Evolutionary conservation across 2,113 vertebrate genomes (phyloP), one percentile per base, ranked within the genome.

Genomic region (Talpa occidentalis): DNA sequence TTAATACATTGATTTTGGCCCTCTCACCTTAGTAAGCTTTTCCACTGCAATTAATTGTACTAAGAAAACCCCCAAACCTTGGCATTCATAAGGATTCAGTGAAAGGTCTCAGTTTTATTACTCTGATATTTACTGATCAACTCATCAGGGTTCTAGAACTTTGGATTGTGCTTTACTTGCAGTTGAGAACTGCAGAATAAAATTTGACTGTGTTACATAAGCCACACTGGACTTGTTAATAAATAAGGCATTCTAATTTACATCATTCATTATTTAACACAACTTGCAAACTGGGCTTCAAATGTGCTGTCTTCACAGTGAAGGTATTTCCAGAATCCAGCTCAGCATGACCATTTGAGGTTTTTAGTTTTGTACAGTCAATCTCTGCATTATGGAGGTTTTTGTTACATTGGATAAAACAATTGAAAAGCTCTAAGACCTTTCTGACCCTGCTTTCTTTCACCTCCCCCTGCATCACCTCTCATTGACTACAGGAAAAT

Each of bases 251-350:
- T 84, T 97, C 95, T 98, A 97, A 98, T 98, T 98, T 98, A 97
- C 93, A 95, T 93, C 96, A 91, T 98, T 96, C 98, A 98, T 98
- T 98, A 98, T 98, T 98, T 97, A 98, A 92, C 67, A 93, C 93
- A 95, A 74, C 92, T 97, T 96, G 84, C 96, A 96, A 97, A 95
- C 91, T 93, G 69, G 35, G 88, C 83, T 92, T 98, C 94, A 95
- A 96, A 1, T 66, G 79, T 14, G 56, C 42, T 47, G 7, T 93
- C 96, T 97, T 96, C 94, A 15, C n/a, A 84, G 17, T 44, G 59
- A 92, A 96, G 72, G 52, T 93, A 66, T 97, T 97, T 88, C 40
- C 94, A 52, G 40, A 81, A n/a, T 67, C 70, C 14, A 44, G 42
- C 80, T 84, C 52, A 54, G 67, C n/a, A 54, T 28, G 52, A n/a